Conservation (phyloP, 2,797 vertebrate genomes). For the Lacerta bilineata region DNA sequence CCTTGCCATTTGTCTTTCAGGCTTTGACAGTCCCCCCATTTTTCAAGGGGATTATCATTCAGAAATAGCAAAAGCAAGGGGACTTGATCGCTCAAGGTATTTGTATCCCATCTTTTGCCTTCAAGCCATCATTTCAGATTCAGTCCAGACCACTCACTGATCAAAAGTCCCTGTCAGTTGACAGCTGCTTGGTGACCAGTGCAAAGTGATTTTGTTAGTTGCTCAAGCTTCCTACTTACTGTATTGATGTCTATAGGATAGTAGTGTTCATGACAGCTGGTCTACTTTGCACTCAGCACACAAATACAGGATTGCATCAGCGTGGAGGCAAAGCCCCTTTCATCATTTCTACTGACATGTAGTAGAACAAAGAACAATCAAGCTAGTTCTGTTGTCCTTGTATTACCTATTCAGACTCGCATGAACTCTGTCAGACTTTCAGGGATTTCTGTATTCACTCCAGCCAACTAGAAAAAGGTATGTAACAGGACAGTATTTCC, state of each 20-base stretch:
- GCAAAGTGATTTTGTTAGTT: constrained; percentile 43
- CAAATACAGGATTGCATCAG: constrained; percentile 39
- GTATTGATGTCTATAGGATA: constrained; percentile 41
- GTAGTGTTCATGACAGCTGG: constrained; percentile 35
- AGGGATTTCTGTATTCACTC: background rate
- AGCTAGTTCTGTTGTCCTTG: background rate
- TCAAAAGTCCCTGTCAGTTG: constrained; percentile 43
- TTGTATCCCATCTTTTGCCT: constrained; percentile 43
- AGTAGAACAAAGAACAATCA: background rate
- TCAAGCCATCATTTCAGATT: constrained; percentile 58
- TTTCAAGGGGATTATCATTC: constrained; percentile 49
- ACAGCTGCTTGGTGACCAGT: constrained; percentile 45
- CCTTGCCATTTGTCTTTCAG: constrained; percentile 60
- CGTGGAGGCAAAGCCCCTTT: constrained; percentile 45
- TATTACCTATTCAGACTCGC: background rate
- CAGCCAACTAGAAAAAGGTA: background rate
- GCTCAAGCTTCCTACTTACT: constrained; percentile 26
- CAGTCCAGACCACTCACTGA: constrained; percentile 40
- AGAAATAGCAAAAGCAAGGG: constrained; percentile 42
- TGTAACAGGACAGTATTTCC: constrained; percentile 25
- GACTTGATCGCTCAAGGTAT: constrained; percentile 36
- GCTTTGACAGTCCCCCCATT: constrained; percentile 62
- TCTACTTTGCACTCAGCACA: constrained; percentile 41
- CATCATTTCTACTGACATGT: background rate
- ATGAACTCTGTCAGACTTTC: background rate